A percentile compares a stretch with the other conserved stretches of the same genome.
phyloP scores from a whole-genome alignment of 2,113 vertebrate genomes.

The Eptatretus burgeri region DNA sequence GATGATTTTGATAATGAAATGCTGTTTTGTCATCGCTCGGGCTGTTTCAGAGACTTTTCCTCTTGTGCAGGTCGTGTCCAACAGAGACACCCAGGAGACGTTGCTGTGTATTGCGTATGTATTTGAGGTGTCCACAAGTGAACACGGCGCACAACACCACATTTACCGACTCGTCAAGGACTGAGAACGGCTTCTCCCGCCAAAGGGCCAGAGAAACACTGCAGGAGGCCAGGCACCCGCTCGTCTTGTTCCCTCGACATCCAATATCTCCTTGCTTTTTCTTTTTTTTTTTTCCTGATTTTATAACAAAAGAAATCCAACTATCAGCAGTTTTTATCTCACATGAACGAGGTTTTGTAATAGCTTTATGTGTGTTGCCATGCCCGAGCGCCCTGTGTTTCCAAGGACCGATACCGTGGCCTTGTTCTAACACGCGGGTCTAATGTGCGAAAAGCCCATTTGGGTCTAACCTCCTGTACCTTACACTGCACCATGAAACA shows the following conservation, averaged over 20 bases:
- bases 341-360: not conserved
- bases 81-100: constrained; percentile 94
- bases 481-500: too few relatives aligned
- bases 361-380: not conserved
- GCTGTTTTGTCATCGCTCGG: too few relatives aligned
- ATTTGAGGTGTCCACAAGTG: constrained; percentile 96
- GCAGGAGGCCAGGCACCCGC: too few relatives aligned
- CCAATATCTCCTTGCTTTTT: constrained; percentile 17
- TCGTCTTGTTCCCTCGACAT: constrained; percentile 13
- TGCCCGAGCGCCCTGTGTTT: not conserved
- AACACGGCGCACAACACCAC: constrained; percentile 92
- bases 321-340: not conserved
- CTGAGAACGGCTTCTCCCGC: constrained; percentile 26
- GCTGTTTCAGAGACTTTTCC: too few relatives aligned
- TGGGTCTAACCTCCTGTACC: constrained; percentile 30
- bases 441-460: constrained; percentile 37
- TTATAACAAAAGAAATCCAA: constrained; percentile 11
- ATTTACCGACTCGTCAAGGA: constrained; percentile 99
- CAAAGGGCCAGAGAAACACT: too few relatives aligned
- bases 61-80: constrained; percentile 55
- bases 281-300: constrained; percentile 14
- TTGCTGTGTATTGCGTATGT: constrained; percentile 98
- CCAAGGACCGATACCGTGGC: constrained; percentile 36
- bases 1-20: too few relatives aligned
- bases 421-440: constrained; percentile 36